Conservation (phyloP, 2,888 invertebrate genomes). For the Emesis russula region DNA sequence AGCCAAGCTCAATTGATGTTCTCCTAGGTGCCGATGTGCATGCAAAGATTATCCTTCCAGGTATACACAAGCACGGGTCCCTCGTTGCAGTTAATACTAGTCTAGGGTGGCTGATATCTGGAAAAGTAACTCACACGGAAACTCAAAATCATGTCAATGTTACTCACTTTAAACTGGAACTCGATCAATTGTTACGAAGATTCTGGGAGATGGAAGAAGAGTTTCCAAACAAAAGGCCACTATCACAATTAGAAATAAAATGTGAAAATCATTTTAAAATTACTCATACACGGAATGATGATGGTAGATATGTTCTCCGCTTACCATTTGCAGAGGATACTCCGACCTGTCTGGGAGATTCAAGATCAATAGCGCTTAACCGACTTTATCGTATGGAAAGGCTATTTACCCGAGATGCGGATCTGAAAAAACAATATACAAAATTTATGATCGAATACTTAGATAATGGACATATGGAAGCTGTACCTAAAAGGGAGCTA, state of each 20-base stretch:
- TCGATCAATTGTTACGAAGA: slow-evolving; percentile 67
- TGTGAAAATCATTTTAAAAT: slow-evolving; percentile 75
- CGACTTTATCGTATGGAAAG: slow-evolving; percentile 64
- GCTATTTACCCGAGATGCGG: slow-evolving; percentile 60
- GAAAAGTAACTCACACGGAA: slow-evolving; percentile 64
- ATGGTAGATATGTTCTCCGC: slow-evolving; percentile 72
- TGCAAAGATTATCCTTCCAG: slow-evolving; percentile 69
- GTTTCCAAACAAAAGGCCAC: slow-evolving; percentile 48
- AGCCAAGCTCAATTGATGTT: slow-evolving; percentile 75
- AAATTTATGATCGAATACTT: slow-evolving; percentile 76
- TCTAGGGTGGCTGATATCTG: slow-evolving; percentile 81
- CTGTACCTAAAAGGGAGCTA: slow-evolving; percentile 67
- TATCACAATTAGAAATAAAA: slow-evolving; percentile 64
- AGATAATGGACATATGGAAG: slow-evolving; percentile 69
- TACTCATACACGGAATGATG: slow-evolving; percentile 55
- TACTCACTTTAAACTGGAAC: slow-evolving; percentile 60
- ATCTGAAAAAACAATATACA: slow-evolving; percentile 70
- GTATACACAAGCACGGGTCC: slow-evolving; percentile 63
- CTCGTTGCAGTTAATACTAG: slow-evolving; percentile 69
- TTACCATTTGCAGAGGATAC: slow-evolving; percentile 71
- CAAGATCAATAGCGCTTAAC: slow-evolving; percentile 57
- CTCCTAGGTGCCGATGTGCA: slow-evolving; percentile 75
- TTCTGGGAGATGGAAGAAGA: slow-evolving; percentile 83
- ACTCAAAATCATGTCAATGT: slow-evolving; percentile 41
- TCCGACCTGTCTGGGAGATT: slow-evolving; percentile 65